Conservation (phyloP, 2,888 invertebrate genomes). For the Mesorhabditis spiculigera region DNA sequence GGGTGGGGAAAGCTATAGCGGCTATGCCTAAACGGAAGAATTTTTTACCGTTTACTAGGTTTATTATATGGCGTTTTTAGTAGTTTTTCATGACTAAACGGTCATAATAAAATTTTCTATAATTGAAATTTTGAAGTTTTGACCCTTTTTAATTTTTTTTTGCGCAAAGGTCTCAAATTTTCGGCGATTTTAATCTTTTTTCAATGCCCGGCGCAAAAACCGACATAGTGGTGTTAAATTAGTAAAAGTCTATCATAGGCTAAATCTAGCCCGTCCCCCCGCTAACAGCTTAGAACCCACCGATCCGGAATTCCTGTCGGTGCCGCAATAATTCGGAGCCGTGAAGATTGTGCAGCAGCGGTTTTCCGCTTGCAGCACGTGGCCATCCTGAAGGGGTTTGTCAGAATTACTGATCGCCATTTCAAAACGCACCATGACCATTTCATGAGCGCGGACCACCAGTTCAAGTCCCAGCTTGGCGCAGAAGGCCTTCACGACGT, state of each 20-base stretch:
- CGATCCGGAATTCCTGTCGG: slow-evolving; percentile 44
- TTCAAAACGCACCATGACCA: slow-evolving; percentile 20
- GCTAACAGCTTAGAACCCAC: slow-evolving; percentile 22
- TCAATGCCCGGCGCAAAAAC: background rate
- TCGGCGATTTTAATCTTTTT: too few species aligned
- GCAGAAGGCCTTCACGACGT: slow-evolving; percentile 33
- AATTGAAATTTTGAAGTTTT: slow-evolving; percentile 6
- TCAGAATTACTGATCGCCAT: background rate
- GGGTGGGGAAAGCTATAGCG: too few species aligned
- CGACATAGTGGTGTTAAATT: background rate
- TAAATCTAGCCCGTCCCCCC: slow-evolving; percentile 20
- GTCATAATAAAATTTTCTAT: background rate
- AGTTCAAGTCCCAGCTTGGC: slow-evolving; percentile 33
- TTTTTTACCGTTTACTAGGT: too few species aligned
- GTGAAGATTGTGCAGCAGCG: slow-evolving; percentile 48
- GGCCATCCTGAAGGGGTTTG: slow-evolving; percentile 24
- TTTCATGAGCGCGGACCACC: slow-evolving; percentile 50
- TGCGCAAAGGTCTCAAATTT: too few species aligned
- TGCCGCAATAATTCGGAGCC: slow-evolving; percentile 51
- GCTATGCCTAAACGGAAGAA: too few species aligned
- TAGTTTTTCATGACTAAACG: too few species aligned
- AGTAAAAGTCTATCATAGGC: slow-evolving; percentile 16
- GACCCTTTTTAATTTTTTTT: background rate
- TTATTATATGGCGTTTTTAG: too few species aligned
- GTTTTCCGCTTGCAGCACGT: slow-evolving; percentile 31